Percentiles rank a stretch among this genome's conserved stretches.
phyloP scores from a whole-genome alignment of 2,888 invertebrate genomes.

The Drosophila histrio region DNA sequence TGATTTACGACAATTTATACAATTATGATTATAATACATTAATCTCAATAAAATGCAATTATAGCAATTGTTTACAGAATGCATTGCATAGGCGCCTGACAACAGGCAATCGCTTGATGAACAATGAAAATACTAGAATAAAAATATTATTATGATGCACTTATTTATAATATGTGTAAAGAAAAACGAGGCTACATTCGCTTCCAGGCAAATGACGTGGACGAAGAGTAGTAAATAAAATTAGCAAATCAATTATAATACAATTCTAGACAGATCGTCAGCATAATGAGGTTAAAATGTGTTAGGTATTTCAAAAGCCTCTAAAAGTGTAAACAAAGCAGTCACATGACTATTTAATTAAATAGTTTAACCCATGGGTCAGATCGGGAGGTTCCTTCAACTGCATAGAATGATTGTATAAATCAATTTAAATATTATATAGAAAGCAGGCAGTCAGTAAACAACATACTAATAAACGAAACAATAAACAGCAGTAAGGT shows the following conservation, averaged over 20 bases:
- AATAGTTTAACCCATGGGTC: constrained; percentile 11
- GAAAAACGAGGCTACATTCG: constrained; percentile 16
- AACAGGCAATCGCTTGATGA: constrained; percentile 23
- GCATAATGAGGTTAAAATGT: background rate
- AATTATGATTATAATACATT: constrained; percentile 29
- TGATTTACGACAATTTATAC: constrained; percentile 25
- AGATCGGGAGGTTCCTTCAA: background rate
- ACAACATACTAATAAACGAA: constrained; percentile 32
- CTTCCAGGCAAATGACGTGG: background rate
- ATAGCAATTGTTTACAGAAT: constrained; percentile 24
- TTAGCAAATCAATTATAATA: background rate
- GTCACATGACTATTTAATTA: constrained; percentile 5
- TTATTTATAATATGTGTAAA: background rate
- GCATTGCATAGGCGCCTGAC: constrained; percentile 14
- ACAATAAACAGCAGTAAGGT: constrained; percentile 44
- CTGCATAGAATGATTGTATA: constrained; percentile 13
- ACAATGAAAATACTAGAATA: constrained; percentile 15
- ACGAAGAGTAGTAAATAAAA: background rate
- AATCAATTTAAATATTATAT: background rate
- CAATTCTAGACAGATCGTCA: background rate
- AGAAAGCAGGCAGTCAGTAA: constrained; percentile 19
- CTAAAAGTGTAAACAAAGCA: constrained; percentile 2
- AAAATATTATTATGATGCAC: background rate
- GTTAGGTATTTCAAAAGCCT: background rate
- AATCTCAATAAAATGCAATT: constrained; percentile 40